A percentile compares a stretch with the other conserved stretches of the same genome.
phyloP scores from a whole-genome alignment of 2,888 invertebrate species.

The Drosophila parthenogenetica region DNA sequence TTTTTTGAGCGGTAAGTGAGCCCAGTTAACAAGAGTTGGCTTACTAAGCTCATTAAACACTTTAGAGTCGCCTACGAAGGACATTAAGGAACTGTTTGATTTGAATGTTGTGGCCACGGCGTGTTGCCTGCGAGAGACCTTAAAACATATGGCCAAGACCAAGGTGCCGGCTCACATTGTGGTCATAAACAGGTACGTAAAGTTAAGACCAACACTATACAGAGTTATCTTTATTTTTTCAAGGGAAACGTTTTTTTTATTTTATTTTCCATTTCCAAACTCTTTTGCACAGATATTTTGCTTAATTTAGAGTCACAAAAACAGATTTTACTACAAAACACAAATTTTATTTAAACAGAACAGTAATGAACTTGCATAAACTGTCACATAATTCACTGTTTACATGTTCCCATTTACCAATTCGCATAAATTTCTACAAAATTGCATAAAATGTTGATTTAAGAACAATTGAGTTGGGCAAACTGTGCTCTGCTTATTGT shows the following conservation, averaged over 20 bases:
- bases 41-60: neutral
- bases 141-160: slow-evolving; percentile 86
- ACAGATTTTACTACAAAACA: too few species aligned
- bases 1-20: slow-evolving; percentile 76
- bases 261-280: too few species aligned
- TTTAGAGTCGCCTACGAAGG: slow-evolving; percentile 78
- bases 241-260: too few species aligned
- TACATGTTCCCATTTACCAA: neutral
- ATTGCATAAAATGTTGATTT: slow-evolving; percentile 16
- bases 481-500: slow-evolving; percentile 3
- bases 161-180: slow-evolving; percentile 87
- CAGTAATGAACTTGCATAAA: neutral
- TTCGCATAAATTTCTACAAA: slow-evolving; percentile 1
- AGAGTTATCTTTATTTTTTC: too few species aligned
- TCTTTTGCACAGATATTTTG: too few species aligned
- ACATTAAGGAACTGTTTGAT: slow-evolving; percentile 83
- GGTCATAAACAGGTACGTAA: slow-evolving; percentile 87
- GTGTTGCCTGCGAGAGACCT: slow-evolving; percentile 87
- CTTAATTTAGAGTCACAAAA: too few species aligned
- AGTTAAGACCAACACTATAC: too few species aligned
- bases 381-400: too few species aligned
- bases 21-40: too few species aligned
- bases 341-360: too few species aligned
- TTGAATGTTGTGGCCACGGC: slow-evolving; percentile 87
- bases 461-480: slow-evolving; percentile 14